These are phyloP conservation scores for Raphicerus campestris DNA, from an alignment of 2,113 vertebrate genomes.

Conservation along the genomic window DNA sequence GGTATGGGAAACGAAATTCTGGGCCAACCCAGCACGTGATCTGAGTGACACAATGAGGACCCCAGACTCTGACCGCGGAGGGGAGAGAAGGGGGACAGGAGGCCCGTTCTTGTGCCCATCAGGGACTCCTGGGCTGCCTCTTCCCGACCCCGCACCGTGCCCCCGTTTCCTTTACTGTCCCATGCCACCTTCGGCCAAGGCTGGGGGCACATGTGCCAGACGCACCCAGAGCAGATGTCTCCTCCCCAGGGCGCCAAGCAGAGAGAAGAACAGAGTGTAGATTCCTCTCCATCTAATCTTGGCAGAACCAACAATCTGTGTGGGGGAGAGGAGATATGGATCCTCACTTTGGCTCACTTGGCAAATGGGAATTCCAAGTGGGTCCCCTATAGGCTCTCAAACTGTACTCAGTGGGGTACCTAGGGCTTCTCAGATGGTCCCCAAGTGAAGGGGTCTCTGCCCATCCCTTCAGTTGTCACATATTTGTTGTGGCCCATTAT, in stretches of 20 bases:
- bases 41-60: neutral
- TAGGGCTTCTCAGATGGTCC: neutral
- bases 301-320: neutral
- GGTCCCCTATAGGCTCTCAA: neutral
- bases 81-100: neutral
- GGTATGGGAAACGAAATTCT: neutral
- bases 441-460: neutral
- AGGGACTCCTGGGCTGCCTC: neutral
- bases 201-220: neutral
- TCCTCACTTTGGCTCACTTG: neutral
- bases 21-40: neutral
- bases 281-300: neutral
- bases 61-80: neutral
- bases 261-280: neutral
- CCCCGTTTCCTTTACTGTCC: neutral
- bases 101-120: neutral
- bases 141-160: neutral
- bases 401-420: neutral
- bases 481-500: neutral
- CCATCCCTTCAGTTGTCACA: neutral
- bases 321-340: accelerated
- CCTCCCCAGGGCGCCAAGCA: neutral
- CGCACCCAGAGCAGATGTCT: neutral
- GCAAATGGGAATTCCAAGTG: neutral
- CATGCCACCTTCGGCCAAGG: neutral